phyloP scores from a whole-genome alignment of 1,140 invertebrate genomes.

The Orchestia grillus region DNA sequence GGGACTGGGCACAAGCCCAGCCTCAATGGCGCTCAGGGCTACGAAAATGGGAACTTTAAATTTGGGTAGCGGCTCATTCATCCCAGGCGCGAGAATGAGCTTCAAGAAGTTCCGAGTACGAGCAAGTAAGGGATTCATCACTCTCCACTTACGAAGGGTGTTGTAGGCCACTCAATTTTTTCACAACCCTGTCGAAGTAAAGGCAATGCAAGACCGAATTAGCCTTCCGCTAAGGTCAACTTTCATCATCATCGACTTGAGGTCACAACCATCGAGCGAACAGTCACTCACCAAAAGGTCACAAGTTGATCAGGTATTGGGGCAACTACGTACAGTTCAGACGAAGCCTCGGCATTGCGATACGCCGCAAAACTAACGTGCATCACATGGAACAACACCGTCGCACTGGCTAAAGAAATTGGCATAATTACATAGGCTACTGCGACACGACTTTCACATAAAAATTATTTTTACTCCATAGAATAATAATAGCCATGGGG shows the following conservation, averaged over 20 bases:
- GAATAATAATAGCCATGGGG: neutral
- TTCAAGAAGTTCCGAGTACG: too few relatives aligned
- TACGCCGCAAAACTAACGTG: neutral
- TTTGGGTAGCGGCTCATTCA: too few relatives aligned
- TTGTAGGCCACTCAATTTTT: neutral
- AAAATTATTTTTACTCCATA: neutral
- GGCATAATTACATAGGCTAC: neutral
- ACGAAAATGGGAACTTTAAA: too few relatives aligned
- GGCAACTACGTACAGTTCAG: neutral
- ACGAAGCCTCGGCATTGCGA: neutral
- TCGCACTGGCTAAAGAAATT: neutral
- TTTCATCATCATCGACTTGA: neutral
- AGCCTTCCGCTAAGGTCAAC: neutral
- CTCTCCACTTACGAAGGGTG: too few relatives aligned
- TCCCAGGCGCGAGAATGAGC: too few relatives aligned
- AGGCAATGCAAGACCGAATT: neutral
- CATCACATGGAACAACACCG: neutral
- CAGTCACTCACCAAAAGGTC: neutral
- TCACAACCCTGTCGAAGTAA: neutral
- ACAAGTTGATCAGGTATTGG: neutral
- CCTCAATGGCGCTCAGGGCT: too few relatives aligned
- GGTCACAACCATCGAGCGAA: neutral
- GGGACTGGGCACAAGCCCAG: too few relatives aligned
- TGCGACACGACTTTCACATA: neutral
- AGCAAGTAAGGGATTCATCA: too few relatives aligned